Conservation (phyloP, 1,140 invertebrate species). For the Solen grandis region DNA sequence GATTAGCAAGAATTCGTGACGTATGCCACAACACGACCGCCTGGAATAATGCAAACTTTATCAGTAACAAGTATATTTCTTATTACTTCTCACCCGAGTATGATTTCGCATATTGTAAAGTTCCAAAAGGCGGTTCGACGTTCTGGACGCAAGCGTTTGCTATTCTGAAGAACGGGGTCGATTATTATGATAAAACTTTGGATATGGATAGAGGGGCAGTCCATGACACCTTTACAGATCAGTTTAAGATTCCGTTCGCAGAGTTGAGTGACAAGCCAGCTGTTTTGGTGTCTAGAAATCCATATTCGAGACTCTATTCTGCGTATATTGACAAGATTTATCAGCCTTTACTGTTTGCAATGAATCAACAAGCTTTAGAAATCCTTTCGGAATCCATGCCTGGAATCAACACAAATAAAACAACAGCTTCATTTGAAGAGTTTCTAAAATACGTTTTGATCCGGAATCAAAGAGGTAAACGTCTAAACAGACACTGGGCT, state of each 20-base stretch:
- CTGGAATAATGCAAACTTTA: too few species aligned
- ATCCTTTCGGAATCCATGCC: not conserved
- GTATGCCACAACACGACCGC: too few species aligned
- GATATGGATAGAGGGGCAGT: not conserved
- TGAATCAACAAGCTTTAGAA: not conserved
- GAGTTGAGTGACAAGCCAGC: conserved; percentile 7
- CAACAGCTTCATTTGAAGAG: conserved; percentile 8
- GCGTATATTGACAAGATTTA: not conserved
- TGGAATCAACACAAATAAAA: not conserved
- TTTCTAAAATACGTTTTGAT: conserved; percentile 1
- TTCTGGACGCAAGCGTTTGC: too few species aligned
- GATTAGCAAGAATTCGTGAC: too few species aligned
- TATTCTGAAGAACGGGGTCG: conserved; percentile 1
- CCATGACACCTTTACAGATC: not conserved
- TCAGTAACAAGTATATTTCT: too few species aligned
- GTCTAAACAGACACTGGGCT: conserved; percentile 20
- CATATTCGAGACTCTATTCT: too few species aligned
- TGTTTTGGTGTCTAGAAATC: conserved; percentile 12
- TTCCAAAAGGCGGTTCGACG: too few species aligned
- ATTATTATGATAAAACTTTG: not conserved
- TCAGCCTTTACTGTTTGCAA: not conserved
- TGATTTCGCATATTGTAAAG: conserved; percentile 21
- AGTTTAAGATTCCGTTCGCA: not conserved
- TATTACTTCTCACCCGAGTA: not conserved
- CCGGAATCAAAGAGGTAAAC: not conserved